Evolutionary conservation across 1,140 invertebrate species (phyloP).

Genomic region (Melanaphis sacchari): DNA sequence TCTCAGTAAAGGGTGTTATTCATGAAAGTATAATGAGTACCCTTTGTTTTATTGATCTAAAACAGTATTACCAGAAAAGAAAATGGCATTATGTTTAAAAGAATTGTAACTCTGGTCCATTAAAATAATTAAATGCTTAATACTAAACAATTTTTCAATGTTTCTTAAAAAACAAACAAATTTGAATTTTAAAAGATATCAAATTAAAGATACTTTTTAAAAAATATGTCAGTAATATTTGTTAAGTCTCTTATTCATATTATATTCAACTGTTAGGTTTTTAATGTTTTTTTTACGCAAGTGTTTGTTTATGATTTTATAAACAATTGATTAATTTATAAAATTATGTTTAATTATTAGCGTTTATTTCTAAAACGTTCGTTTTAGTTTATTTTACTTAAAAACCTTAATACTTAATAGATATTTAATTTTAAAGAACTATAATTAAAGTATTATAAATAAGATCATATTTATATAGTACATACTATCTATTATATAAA

Average conservation of each 20-base stretch:
- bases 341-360: neutral
- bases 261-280: neutral
- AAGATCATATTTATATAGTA: too few species aligned
- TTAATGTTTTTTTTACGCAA: neutral
- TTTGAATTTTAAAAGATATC: neutral
- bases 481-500: too few species aligned
- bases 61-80: neutral
- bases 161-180: neutral
- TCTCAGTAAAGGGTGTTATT: neutral
- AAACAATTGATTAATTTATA: neutral
- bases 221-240: neutral
- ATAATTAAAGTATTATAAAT: too few species aligned
- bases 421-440: too few species aligned
- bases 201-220: neutral
- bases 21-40: slow-evolving; percentile 23
- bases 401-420: too few species aligned
- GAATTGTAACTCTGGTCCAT: neutral
- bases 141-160: neutral
- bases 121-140: slow-evolving; percentile 24
- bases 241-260: neutral
- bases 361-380: neutral
- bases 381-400: too few species aligned
- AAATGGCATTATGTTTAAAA: neutral
- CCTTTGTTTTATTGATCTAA: neutral
- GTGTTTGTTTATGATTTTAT: neutral